Base-by-base conservation (phyloP, 2,888 invertebrate species). In the Chrysina gloriosa region DNA sequence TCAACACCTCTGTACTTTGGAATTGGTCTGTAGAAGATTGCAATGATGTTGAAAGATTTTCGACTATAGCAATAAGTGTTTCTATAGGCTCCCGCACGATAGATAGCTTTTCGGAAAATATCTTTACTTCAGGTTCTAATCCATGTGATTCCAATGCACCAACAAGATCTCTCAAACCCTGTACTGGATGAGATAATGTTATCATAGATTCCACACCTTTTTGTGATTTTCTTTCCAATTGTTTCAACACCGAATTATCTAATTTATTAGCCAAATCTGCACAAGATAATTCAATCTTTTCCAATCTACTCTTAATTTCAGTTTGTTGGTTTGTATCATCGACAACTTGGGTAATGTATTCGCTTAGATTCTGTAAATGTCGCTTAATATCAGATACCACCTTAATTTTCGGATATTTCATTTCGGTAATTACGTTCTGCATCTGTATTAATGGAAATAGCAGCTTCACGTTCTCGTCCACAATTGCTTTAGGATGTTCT, bases 1-100 rank as follows among this genome's bases (percentile, higher is more conserved):
- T 36, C 1, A 36, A 14, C 7, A 58, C 4, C 9, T 58, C 58
- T 6, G 61, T 25, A 9, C n/a, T 65, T 42, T 25, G 23, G 9
- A 36, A 16, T 6, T 58, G 47, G 36, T 50, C 48, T 29, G 6
- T 45, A 16, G 70, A 2, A 6, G 70, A 52, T 9, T 52, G 7
- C 23, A 75, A 45, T 25, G 66, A 34, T 31, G 68, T 23, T 3
- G 69, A 42, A 4, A 76, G 67, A 25, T 58, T 39, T 16, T 39
- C 39, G 45, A 42, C 16, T 1, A 61, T 25, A 16, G 27, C 58
- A 14, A 11, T 61, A 14, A 61, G 6, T 63, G 67, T 74, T 31
- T 69, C 48, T 5, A 71, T 31, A 27, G 71, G 69, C 50, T 67
- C 58, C 11, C 21, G 47, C 14, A 56, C 11, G 25, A 48, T 11